Evolutionary conservation across 2,797 vertebrate genomes (phyloP), one percentile per base, ranked within the genome.

Genomic region (Sternarchorhynchus goeldii): DNA sequence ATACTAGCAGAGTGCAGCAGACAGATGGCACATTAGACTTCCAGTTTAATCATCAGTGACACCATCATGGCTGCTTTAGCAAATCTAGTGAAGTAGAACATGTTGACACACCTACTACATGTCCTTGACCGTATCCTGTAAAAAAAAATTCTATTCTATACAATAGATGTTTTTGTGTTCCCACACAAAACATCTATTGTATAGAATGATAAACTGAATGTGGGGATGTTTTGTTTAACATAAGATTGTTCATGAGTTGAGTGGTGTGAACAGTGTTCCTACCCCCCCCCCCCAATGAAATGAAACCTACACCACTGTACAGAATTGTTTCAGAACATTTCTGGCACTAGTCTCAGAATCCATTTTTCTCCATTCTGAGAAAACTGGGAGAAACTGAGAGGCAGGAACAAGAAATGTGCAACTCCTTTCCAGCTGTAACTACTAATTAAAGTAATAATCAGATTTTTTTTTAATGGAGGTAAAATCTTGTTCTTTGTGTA

Each of bases 341-440:
- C 45, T 50, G 45, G 45, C 10, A 10, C 45, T 10, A 10, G 2
- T 50, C 8, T 14, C 36, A 5, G 2, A 67, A 16, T 21, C 41
- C 4, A 63, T 16, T 0, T 86, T 81, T 73, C 39, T 79, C 10
- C 45, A 50, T 50, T 50, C 45, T 50, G 45, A 50, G 45, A 2
- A 20, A 76, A 73, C 31, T 65, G n/a, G 39, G 39, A 29, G 31
- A n/a, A 25, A n/a, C 7, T 16, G 65, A 50, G 76, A 25, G 14
- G 53, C n/a, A 20, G 57, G 77, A 29, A 55, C 4, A 53, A 56
- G 53, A 65, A 17, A 73, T 69, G 45, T 50, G 45, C 2, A 50
- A 50, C 45, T 12, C 12, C 12, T 50, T 36, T 36, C 34, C 34
- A 36, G 34, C 4, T 4, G 34, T 36, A 1, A 4, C 34, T 36